A percentile compares a stretch with the other conserved stretches of the same genome.
Evolutionary conservation across 2,888 invertebrate genomes (phyloP).

Genomic region (Dioctria linearis): DNA sequence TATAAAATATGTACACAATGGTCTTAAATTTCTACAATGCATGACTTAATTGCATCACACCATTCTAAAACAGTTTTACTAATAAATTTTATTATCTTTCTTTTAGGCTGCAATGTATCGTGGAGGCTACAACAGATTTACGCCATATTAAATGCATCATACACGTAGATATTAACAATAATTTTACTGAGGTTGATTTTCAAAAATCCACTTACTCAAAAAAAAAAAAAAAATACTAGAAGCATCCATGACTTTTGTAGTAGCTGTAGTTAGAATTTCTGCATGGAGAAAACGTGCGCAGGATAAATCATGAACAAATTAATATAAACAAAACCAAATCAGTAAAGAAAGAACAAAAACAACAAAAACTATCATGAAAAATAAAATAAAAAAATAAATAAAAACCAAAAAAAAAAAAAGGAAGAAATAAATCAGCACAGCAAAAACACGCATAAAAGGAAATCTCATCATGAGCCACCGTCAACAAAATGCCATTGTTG

Average conservation of each 20-base stretch:
- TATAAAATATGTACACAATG: no score
- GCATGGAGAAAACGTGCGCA: conserved; percentile 28
- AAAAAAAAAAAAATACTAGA: conserved; percentile 36
- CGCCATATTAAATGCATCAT: conserved; percentile 82
- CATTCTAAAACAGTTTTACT: no score
- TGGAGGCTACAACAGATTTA: conserved; percentile 95
- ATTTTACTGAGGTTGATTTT: conserved; percentile 44
- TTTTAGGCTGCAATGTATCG: conserved; percentile 92
- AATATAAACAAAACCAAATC: background rate
- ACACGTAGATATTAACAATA: conserved; percentile 58
- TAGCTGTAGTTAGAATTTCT: conserved; percentile 49
- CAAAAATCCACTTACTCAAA: conserved; percentile 41
- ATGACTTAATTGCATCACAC: no score
- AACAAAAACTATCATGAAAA: conserved; percentile 9
- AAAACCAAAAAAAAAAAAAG: no score
- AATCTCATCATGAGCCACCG: conserved; percentile 37
- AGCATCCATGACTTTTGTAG: conserved; percentile 41
- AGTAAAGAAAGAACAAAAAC: background rate
- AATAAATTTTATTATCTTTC: conserved; percentile 41
- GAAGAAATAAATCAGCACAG: background rate
- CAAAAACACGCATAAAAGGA: conserved; percentile 28
- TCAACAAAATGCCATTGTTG: background rate
- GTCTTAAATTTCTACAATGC: no score
- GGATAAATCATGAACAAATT: background rate
- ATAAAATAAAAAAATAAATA: conserved; percentile 9